Conservation (phyloP, 2,113 vertebrate species). For the Coptodon bakossiorum region DNA sequence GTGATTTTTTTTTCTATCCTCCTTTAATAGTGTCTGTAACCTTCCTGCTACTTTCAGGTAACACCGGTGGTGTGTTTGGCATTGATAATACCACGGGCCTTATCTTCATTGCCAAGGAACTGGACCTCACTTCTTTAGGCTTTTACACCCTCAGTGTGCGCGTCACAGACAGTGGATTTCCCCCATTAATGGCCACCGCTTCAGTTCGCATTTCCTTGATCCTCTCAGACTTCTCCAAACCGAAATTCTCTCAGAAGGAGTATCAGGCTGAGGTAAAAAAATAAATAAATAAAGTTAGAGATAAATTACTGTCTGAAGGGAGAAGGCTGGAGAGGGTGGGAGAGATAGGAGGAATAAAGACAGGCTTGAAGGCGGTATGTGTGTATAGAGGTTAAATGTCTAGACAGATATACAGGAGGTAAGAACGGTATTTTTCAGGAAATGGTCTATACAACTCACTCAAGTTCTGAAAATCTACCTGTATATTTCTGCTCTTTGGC, state of each 20-base stretch:
- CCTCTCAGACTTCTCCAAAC: slow-evolving; percentile 86
- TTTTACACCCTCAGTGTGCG: slow-evolving; percentile 88
- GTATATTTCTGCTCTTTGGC: neutral
- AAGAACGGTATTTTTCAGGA: neutral
- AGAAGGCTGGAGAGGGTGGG: neutral
- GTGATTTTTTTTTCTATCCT: neutral
- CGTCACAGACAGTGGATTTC: slow-evolving; percentile 85
- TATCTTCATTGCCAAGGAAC: slow-evolving; percentile 82
- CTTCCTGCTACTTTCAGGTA: slow-evolving; percentile 73
- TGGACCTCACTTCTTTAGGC: slow-evolving; percentile 81
- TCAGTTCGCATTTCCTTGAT: slow-evolving; percentile 85
- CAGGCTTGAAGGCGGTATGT: neutral
- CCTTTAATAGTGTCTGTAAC: neutral
- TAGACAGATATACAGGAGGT: neutral
- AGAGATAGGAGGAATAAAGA: neutral
- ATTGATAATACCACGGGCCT: slow-evolving; percentile 88
- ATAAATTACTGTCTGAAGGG: neutral
- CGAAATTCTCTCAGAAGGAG: slow-evolving; percentile 86
- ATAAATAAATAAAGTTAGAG: neutral
- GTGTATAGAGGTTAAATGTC: neutral
- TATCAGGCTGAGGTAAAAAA: slow-evolving; percentile 84
- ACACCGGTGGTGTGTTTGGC: slow-evolving; percentile 85
- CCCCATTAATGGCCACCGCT: slow-evolving; percentile 82
- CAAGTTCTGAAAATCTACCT: neutral
- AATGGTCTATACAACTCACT: neutral